These are phyloP conservation scores for Eurytoma adleriae DNA, from an alignment of 2,888 invertebrate species.

Conservation along the genomic window DNA sequence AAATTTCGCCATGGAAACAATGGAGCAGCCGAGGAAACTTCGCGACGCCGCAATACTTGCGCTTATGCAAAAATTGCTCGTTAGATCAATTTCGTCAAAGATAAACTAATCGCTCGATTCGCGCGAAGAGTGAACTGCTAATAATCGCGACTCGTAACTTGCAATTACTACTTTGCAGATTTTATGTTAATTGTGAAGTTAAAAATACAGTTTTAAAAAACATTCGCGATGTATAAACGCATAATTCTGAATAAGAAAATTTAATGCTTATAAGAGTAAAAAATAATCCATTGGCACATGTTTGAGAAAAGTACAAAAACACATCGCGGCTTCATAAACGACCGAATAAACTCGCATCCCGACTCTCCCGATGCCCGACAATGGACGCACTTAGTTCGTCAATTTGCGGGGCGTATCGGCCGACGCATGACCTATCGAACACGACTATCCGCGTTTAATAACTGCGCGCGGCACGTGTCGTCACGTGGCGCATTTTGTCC, in stretches of 20 bases:
- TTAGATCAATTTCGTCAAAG: slow-evolving; percentile 16
- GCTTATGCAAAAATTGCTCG: slow-evolving; percentile 32
- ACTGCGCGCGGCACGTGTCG: slow-evolving; percentile 69
- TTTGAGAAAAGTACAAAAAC: too few relatives aligned
- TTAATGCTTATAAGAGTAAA: too few relatives aligned
- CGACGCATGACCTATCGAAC: background rate
- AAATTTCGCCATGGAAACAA: slow-evolving; percentile 44
- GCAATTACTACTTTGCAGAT: background rate
- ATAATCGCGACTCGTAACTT: background rate
- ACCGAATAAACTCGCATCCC: background rate
- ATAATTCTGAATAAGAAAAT: too few relatives aligned
- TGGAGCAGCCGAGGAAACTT: slow-evolving; percentile 29
- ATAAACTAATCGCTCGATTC: background rate
- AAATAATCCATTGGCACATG: too few relatives aligned
- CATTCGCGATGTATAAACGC: too few relatives aligned
- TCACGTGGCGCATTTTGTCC: slow-evolving; percentile 68
- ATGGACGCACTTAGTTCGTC: slow-evolving; percentile 42
- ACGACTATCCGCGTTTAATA: slow-evolving; percentile 19
- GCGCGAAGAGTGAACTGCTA: background rate
- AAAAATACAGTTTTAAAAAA: too few relatives aligned
- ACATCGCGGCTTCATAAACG: background rate
- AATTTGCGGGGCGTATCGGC: slow-evolving; percentile 30
- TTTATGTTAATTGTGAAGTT: too few relatives aligned
- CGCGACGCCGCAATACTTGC: background rate
- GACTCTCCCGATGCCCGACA: background rate